phyloP scores from a whole-genome alignment of 2,888 invertebrate genomes.

The Molorchus minor region DNA sequence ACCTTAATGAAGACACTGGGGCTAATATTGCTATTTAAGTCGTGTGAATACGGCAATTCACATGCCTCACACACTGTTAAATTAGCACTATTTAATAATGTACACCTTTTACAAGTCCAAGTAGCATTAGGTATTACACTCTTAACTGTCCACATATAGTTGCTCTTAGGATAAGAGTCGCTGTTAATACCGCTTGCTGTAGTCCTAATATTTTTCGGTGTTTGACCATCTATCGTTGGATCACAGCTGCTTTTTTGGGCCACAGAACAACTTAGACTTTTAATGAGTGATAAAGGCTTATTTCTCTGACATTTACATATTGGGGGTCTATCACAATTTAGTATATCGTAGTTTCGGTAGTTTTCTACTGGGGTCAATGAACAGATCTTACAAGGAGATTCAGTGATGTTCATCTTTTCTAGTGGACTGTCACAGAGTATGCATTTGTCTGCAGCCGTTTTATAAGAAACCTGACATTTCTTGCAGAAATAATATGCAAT shows the following conservation, averaged over 20 bases:
- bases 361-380: conserved; percentile 58
- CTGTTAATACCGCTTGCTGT: conserved; percentile 61
- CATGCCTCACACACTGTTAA: conserved; percentile 79
- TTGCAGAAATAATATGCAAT: conserved; percentile 38
- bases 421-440: conserved; percentile 53
- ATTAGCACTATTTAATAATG: conserved; percentile 75
- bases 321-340: conserved; percentile 52
- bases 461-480: conserved; percentile 41
- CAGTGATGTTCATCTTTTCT: conserved; percentile 58
- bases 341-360: conserved; percentile 54
- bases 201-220: conserved; percentile 57
- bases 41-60: conserved; percentile 68
- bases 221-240: conserved; percentile 51
- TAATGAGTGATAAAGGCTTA: conserved; percentile 56
- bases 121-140: conserved; percentile 55
- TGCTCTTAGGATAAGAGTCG: conserved; percentile 46
- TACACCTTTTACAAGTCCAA: conserved; percentile 81
- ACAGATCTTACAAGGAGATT: conserved; percentile 60
- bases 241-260: conserved; percentile 55
- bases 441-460: conserved; percentile 47
- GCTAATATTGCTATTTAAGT: conserved; percentile 60
- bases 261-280: conserved; percentile 60
- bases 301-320: conserved; percentile 56
- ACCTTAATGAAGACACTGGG: conserved; percentile 64
- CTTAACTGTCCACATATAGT: conserved; percentile 57